phyloP scores from a whole-genome alignment of 2,888 invertebrate species.

The Stenichneumon culpator region DNA sequence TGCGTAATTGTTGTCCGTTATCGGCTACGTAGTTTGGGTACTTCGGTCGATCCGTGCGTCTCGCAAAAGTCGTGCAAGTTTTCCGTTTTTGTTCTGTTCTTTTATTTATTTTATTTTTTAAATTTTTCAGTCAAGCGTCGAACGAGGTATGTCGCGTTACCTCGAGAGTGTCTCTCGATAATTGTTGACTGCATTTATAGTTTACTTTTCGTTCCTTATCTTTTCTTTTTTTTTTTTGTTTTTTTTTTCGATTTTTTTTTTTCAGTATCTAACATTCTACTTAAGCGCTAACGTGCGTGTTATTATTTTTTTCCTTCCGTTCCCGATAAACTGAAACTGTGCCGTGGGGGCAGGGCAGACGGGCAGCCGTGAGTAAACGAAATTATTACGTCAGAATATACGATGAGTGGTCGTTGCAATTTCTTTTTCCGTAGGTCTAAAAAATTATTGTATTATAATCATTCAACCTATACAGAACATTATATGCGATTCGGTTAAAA shows the following conservation, averaged over 20 bases:
- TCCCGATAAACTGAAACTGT: constrained; percentile 67
- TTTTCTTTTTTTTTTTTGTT: constrained; percentile 28
- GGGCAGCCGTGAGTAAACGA: constrained; percentile 38
- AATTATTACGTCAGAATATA: constrained; percentile 55
- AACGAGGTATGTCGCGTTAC: constrained; percentile 70
- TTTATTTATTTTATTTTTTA: constrained; percentile 70
- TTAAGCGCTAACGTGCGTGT: constrained; percentile 77
- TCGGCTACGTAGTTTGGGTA: constrained; percentile 80
- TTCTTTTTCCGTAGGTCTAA: constrained; percentile 59
- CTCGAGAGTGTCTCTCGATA: constrained; percentile 71
- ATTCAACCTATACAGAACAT: constrained; percentile 57
- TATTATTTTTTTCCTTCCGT: constrained; percentile 58
- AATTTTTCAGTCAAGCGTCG: constrained; percentile 78
- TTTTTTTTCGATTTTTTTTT: constrained; percentile 38
- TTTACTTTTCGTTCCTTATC: constrained; percentile 40
- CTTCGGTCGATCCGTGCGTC: constrained; percentile 80
- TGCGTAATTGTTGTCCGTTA: constrained; percentile 81
- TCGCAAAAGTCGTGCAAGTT: constrained; percentile 77
- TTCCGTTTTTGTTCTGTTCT: constrained; percentile 31
- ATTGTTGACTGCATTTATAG: constrained; percentile 62
- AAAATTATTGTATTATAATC: constrained; percentile 67
- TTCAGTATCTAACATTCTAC: constrained; percentile 76
- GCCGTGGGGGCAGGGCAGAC: constrained; percentile 18
- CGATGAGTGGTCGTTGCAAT: constrained; percentile 66
- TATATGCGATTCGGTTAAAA: constrained; percentile 66